These are phyloP conservation scores for Intellagama lesueurii DNA, from an alignment of 2,797 vertebrate genomes.

Conservation along the genomic window DNA sequence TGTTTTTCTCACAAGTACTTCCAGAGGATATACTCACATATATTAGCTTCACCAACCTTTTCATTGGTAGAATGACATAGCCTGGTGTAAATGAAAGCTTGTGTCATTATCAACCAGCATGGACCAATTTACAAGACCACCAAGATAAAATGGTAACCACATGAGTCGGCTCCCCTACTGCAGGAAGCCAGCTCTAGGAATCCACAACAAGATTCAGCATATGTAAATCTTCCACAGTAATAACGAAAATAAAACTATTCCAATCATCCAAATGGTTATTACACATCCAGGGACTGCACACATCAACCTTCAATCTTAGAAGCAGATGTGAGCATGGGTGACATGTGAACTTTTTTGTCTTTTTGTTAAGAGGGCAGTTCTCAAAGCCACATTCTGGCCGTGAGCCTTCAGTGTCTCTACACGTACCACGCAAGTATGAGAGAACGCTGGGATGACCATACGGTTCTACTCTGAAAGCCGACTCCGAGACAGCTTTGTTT, in stretches of 20 bases:
- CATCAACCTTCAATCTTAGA: constrained; percentile 25
- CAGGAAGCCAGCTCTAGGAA: neutral
- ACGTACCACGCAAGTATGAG: fast-evolving
- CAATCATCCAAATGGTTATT: neutral
- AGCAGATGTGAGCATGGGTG: constrained; percentile 42
- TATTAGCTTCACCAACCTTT: neutral
- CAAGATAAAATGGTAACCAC: neutral
- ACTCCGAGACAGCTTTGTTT: neutral
- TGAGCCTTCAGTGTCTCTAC: neutral
- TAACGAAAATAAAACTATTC: neutral
- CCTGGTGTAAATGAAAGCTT: neutral
- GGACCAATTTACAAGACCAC: neutral
- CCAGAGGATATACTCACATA: neutral
- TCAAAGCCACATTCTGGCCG: neutral
- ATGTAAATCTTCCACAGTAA: neutral
- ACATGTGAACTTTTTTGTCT: neutral
- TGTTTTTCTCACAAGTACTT: too few species aligned
- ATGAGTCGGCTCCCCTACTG: neutral
- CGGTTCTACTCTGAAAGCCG: neutral
- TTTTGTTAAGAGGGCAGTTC: neutral
- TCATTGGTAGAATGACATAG: neutral
- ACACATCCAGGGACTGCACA: neutral
- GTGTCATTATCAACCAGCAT: neutral
- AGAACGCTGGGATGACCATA: neutral
- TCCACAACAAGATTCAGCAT: neutral